phyloP scores from a whole-genome alignment of 2,113 vertebrate genomes.

The Ctenomys sociabilis region DNA sequence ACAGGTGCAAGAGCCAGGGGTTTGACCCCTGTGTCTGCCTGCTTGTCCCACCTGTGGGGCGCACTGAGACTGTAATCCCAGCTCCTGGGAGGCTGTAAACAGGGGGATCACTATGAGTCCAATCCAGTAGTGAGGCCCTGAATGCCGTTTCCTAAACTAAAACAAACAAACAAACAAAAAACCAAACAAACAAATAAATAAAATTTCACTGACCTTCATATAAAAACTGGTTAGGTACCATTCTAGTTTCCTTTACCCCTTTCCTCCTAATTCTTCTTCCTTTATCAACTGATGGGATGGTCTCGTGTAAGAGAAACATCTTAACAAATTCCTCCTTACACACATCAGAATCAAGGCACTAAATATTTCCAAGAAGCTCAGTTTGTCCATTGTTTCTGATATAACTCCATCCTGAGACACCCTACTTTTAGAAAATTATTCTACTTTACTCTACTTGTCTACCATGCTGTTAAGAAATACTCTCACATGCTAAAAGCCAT shows the following conservation, averaged over 20 bases:
- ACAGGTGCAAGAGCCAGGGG: too few species aligned
- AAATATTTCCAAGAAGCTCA: background rate
- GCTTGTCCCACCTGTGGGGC: too few species aligned
- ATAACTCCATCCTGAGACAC: background rate
- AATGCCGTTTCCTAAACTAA: too few species aligned
- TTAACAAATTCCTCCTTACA: background rate
- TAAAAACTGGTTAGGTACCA: background rate
- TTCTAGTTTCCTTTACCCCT: background rate
- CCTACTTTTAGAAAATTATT: slow-evolving; percentile 17
- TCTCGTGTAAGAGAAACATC: background rate
- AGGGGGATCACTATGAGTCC: too few species aligned
- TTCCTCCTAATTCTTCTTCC: background rate
- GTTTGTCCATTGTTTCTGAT: background rate
- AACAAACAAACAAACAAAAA: too few species aligned
- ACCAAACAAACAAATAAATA: too few species aligned
- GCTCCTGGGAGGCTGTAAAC: too few species aligned
- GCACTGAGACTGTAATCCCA: too few species aligned
- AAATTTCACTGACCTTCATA: background rate
- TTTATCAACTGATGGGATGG: background rate
- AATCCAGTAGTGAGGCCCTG: too few species aligned
- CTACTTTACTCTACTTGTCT: slow-evolving; percentile 4
- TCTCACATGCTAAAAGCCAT: background rate
- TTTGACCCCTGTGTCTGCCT: too few species aligned
- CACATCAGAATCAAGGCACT: background rate
- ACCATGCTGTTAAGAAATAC: background rate